Percentiles rank a stretch among this genome's conserved stretches.
phyloP scores from a whole-genome alignment of 2,113 vertebrate genomes.

The Clinocottus analis region DNA sequence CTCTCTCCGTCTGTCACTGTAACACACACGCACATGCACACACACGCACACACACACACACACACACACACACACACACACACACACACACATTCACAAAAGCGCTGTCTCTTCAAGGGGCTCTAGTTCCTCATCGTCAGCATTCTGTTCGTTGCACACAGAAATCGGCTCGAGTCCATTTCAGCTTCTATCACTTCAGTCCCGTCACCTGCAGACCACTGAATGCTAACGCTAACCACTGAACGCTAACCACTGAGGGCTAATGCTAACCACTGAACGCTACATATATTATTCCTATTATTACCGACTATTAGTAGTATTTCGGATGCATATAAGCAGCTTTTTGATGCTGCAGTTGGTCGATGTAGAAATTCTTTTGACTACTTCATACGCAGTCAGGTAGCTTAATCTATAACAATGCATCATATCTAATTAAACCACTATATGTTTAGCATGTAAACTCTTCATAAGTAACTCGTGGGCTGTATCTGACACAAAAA shows the following conservation, averaged over 20 bases:
- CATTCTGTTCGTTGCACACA: slow-evolving; percentile 55
- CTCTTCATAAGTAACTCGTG: not conserved
- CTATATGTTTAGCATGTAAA: not conserved
- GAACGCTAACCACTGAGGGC: too few species aligned
- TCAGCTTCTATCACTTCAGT: slow-evolving; percentile 66
- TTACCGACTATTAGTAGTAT: not conserved
- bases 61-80: not conserved
- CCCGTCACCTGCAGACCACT: slow-evolving; percentile 59
- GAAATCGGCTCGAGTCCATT: slow-evolving; percentile 67
- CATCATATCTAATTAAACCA: not conserved
- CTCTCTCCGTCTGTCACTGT: slow-evolving; percentile 22
- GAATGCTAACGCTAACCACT: too few species aligned
- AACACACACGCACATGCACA: not conserved
- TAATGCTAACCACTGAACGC: too few species aligned
- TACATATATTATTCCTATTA: too few species aligned
- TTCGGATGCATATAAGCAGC: not conserved
- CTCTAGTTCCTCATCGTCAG: slow-evolving; percentile 71
- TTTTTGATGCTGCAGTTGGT: not conserved
- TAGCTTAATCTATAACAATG: not conserved
- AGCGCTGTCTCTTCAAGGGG: slow-evolving; percentile 51
- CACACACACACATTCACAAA: slow-evolving; percentile 10
- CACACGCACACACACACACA: not conserved
- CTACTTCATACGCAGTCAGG: not conserved
- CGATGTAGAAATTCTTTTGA: not conserved
- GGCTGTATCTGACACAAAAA: too few species aligned